phyloP scores from a whole-genome alignment of 2,888 invertebrate genomes.

The Conistra vaccinii region DNA sequence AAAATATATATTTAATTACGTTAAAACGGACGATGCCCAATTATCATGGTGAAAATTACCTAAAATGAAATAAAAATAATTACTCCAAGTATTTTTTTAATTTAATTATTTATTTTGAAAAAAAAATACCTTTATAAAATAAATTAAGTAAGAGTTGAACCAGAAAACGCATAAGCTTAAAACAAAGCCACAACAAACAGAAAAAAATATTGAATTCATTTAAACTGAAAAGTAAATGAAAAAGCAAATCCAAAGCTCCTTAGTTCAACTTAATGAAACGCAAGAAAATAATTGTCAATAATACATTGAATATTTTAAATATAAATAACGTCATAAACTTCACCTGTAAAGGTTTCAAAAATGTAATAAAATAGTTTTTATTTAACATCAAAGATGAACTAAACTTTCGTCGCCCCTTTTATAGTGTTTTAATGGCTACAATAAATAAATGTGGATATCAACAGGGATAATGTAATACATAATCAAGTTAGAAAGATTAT shows the following conservation, averaged over 20 bases:
- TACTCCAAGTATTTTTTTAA: background rate
- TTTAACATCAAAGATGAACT: constrained; percentile 72
- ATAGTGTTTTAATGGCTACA: constrained; percentile 74
- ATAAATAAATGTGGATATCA: constrained; percentile 76
- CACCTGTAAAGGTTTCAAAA: constrained; percentile 76
- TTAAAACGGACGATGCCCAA: no score
- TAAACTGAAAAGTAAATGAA: background rate
- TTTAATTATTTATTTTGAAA: background rate
- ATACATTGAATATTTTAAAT: constrained; percentile 65
- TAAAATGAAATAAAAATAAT: background rate
- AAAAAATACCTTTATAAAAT: background rate
- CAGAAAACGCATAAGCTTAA: background rate
- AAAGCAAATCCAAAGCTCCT: background rate
- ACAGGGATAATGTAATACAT: constrained; percentile 74
- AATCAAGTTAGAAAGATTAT: constrained; percentile 71
- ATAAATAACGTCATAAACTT: constrained; percentile 71
- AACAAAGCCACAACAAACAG: background rate
- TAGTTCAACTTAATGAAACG: background rate
- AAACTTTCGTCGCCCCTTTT: constrained; percentile 70
- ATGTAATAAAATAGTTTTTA: constrained; percentile 72
- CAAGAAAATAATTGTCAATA: constrained; percentile 55
- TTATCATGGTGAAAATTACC: background rate
- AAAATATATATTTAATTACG: background rate
- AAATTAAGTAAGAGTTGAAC: background rate
- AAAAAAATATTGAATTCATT: background rate